These are phyloP conservation scores for Cotesia congregata DNA, from an alignment of 2,888 invertebrate genomes.

Conservation along the genomic window DNA sequence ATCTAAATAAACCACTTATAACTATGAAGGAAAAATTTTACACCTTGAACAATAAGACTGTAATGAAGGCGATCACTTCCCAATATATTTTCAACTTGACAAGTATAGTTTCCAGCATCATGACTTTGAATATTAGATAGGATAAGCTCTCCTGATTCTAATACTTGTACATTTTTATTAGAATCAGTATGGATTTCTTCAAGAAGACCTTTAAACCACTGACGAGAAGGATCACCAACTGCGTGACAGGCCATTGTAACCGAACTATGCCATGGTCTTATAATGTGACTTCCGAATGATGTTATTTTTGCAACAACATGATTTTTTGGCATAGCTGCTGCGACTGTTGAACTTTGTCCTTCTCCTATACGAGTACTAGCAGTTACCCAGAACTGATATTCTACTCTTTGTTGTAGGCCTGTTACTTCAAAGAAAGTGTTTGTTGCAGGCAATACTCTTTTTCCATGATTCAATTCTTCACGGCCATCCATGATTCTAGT, in stretches of 20 bases:
- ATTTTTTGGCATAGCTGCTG: conserved; percentile 77
- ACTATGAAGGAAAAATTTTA: conserved; percentile 10
- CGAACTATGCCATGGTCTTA: conserved; percentile 78
- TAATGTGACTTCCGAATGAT: conserved; percentile 79
- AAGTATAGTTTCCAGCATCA: conserved; percentile 81
- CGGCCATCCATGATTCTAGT: conserved; percentile 76
- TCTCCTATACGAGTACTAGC: conserved; percentile 84
- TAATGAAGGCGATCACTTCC: conserved; percentile 79
- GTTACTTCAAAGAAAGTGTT: conserved; percentile 79
- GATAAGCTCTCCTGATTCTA: conserved; percentile 78
- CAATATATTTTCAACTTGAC: conserved; percentile 79
- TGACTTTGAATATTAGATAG: conserved; percentile 76
- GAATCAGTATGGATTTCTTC: conserved; percentile 74
- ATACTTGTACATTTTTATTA: conserved; percentile 75
- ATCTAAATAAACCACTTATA: not conserved
- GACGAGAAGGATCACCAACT: conserved; percentile 77
- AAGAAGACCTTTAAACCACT: conserved; percentile 77
- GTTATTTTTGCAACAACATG: conserved; percentile 80
- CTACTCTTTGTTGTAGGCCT: conserved; percentile 78
- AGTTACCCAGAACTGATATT: conserved; percentile 85
- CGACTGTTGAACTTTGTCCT: conserved; percentile 80
- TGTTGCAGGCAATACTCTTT: conserved; percentile 76
- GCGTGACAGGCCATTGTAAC: conserved; percentile 77
- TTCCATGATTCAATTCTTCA: conserved; percentile 79
- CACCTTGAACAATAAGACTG: conserved; percentile 77